phyloP scores from a whole-genome alignment of 2,888 invertebrate genomes.

The Ditylenchus weischeri region DNA sequence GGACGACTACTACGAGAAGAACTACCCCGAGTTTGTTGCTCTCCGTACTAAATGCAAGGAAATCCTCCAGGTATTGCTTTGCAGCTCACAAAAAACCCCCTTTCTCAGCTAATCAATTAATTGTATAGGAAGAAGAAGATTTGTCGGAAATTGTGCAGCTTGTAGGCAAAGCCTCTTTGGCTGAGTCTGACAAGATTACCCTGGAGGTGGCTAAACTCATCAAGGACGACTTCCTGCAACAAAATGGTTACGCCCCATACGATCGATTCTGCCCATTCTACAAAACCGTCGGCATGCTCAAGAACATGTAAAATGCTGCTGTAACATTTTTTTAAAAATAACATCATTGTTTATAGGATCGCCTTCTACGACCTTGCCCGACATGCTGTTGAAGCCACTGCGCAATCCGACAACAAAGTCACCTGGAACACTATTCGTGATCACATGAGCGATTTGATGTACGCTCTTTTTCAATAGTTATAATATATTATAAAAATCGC shows the following conservation, averaged over 20 bases:
- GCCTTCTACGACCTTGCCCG: slow-evolving; percentile 96
- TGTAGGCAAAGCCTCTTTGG: slow-evolving; percentile 85
- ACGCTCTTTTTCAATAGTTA: neutral
- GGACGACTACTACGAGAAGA: slow-evolving; percentile 98
- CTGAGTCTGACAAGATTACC: slow-evolving; percentile 98
- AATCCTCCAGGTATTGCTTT: slow-evolving; percentile 65
- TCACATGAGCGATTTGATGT: slow-evolving; percentile 86
- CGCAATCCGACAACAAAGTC: slow-evolving; percentile 94
- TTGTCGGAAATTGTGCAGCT: slow-evolving; percentile 98
- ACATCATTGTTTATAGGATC: slow-evolving; percentile 65
- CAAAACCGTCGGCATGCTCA: slow-evolving; percentile 97
- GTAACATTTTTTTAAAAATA: slow-evolving; percentile 21
- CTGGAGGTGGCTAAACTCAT: slow-evolving; percentile 84
- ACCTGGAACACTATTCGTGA: slow-evolving; percentile 97
- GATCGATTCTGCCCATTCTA: slow-evolving; percentile 97
- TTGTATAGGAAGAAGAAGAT: slow-evolving; percentile 84
- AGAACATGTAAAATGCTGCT: slow-evolving; percentile 72
- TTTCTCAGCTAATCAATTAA: neutral
- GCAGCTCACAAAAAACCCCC: neutral
- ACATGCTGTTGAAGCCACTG: slow-evolving; percentile 94
- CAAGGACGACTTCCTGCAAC: slow-evolving; percentile 93
- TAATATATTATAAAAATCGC: too few relatives aligned
- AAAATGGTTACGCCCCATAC: slow-evolving; percentile 79
- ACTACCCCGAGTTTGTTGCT: slow-evolving; percentile 92
- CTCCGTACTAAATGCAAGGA: slow-evolving; percentile 88